These are phyloP conservation scores for Dynastes grantii DNA, from an alignment of 2,888 invertebrate species.

Conservation along the genomic window DNA sequence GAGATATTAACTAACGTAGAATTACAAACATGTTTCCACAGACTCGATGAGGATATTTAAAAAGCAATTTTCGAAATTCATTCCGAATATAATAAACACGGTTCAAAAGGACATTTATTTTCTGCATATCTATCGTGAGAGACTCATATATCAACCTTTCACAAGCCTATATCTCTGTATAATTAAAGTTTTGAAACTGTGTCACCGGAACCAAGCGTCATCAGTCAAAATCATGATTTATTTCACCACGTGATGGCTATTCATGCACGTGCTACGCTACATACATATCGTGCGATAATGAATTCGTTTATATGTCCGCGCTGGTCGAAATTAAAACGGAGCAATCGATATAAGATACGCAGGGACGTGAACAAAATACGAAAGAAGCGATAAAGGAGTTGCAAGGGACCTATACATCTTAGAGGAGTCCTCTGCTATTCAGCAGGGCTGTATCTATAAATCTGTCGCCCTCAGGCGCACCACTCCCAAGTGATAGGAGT, in stretches of 20 bases:
- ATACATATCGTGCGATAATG: constrained; percentile 56
- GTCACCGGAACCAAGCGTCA: constrained; percentile 37
- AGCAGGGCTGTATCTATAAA: too few relatives aligned
- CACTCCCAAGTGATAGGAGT: too few relatives aligned
- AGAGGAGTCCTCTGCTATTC: constrained; percentile 1
- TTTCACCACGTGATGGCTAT: constrained; percentile 36
- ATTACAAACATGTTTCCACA: too few relatives aligned
- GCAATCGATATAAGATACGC: constrained; percentile 40
- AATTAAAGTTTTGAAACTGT: constrained; percentile 38
- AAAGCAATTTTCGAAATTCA: constrained; percentile 12
- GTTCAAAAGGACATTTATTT: constrained; percentile 13
- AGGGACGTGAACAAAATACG: constrained; percentile 43
- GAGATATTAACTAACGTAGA: too few relatives aligned
- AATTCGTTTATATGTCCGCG: constrained; percentile 57
- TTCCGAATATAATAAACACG: not conserved
- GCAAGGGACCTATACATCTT: not conserved
- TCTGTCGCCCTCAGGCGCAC: too few relatives aligned
- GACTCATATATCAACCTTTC: constrained; percentile 39
- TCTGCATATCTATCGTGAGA: not conserved
- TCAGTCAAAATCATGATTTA: constrained; percentile 44
- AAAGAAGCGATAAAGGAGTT: constrained; percentile 5
- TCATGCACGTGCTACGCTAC: constrained; percentile 49
- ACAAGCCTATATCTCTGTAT: constrained; percentile 17
- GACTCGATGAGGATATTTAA: not conserved
- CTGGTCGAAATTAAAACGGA: constrained; percentile 53